Base-by-base conservation (phyloP, 2,888 invertebrate genomes). In the Brenthis hecate region DNA sequence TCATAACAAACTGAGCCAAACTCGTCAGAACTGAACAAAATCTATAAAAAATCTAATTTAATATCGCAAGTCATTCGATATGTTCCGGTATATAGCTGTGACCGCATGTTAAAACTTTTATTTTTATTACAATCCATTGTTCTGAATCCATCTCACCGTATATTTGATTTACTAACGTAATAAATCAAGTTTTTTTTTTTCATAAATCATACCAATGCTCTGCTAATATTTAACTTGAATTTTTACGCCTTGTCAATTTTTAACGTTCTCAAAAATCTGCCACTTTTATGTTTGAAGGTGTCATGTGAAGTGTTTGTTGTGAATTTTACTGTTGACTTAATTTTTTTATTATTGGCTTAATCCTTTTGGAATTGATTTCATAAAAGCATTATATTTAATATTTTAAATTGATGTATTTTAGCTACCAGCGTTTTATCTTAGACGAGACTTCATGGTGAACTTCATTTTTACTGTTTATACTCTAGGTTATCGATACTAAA, bases 81-180 rank as follows among this genome's bases (percentile, higher is more conserved):
- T 60, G 51, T 19, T 54, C 43, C 57, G 23, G 43, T 60, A 36
- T 58, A 56, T 48, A 47, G 62, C 66, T 43, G 66, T 61, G 69
- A 62, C 56, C 69, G 56, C 66, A 28, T 60, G 60, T 56, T 57
- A 69, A 62, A 28, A 55, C 56, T n/a, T 54, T 23, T 43, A 8
- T 69, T 69, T 68, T 58, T 70, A 68, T 60, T 66, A 51, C 56
- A 48, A 36, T 48, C 72, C 70, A 70, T 72, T 72, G 72, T 72
- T 72, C 70, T 43, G 56, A 62, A 69, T 69, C 57, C 66, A 70
- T 68, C 66, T 56, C 70, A 56, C 65, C 65, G 32, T 57, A 63
- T 11, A 43, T 65, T 61, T 72, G 74, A 74, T 74, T 74, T 74
- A 73, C 61, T 69, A 61, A 69, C 68, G 69, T 63, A 28, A 73